Evolutionary conservation across 1,140 invertebrate genomes (phyloP).

Genomic region (Heliconius hewitsoni): DNA sequence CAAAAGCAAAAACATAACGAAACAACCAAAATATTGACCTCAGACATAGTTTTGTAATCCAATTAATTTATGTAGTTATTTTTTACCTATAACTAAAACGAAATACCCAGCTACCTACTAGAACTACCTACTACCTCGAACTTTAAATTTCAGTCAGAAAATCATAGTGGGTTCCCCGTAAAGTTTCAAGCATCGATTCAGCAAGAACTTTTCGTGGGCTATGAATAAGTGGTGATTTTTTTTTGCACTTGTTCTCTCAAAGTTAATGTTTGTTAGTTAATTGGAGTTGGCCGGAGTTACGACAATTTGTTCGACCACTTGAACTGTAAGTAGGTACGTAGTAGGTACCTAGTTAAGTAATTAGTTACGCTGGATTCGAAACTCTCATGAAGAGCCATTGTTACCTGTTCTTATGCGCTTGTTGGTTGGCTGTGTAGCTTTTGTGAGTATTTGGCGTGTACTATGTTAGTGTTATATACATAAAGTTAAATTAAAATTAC

Average conservation of each 20-base stretch:
- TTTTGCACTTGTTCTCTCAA: constrained; percentile 27
- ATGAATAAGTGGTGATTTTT: constrained; percentile 26
- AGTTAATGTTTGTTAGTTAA: constrained; percentile 36
- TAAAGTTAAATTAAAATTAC: too few relatives aligned
- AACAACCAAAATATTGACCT: neutral
- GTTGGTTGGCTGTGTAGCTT: neutral
- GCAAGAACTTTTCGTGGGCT: constrained; percentile 24
- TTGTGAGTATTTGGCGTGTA: neutral
- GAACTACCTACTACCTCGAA: neutral
- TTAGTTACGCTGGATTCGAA: constrained; percentile 2
- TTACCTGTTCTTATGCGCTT: neutral
- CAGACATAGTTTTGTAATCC: neutral
- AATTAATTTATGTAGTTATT: neutral
- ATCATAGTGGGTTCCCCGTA: neutral
- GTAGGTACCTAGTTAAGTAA: neutral
- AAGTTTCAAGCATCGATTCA: constrained; percentile 27
- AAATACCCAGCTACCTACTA: neutral
- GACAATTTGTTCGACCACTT: constrained; percentile 24
- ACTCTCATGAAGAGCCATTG: constrained; percentile 1
- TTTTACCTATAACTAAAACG: neutral
- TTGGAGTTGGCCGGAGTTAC: constrained; percentile 37
- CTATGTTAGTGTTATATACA: neutral
- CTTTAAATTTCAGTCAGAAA: constrained; percentile 3
- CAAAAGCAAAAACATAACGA: neutral
- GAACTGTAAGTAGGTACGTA: neutral